Base-by-base conservation (phyloP, 2,888 invertebrate species). In the Drosophila cyrtoloma region DNA sequence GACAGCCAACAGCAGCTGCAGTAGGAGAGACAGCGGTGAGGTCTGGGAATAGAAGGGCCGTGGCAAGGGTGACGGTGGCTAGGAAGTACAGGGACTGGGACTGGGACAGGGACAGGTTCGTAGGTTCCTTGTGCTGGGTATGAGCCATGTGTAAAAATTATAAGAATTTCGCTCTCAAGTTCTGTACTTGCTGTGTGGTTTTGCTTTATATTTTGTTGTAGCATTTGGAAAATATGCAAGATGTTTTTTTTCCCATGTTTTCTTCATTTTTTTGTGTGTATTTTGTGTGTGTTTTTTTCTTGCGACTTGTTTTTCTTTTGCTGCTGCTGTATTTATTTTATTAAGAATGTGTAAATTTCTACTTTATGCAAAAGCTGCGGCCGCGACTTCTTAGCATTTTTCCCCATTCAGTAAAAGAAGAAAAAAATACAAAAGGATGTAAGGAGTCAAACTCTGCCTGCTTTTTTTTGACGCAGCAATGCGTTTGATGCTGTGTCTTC, bases 281-380 rank as follows among this genome's bases (percentile, higher is more conserved):
- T 26, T 65, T 70, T 68, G 28, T 28, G 28, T 39, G 12, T 14
- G 1, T n/a, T 7, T 28, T 55, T 22, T 26, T 57, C 3, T 28
- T 56, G 37, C 60, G 35, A 60, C 59, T 68, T 69, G 66, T 78
- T 74, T 70, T 74, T 42, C 71, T 83, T 79, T 75, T 71, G 75
- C 78, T 53, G 77, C 65, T 68, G 73, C 60, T 87, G 87, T 85
- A 84, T 86, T 89, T 86, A 89, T 86, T 86, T 90, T 65, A 76
- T 84, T 90, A 87, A 89, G 87, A 87, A 87, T 87, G 87, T 87
- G 87, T 90, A 90, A 90, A 87, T 87, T 87, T 90, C 78, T 89
- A 81, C 87, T 87, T 87, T 90, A 90, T 87, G 86, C 83, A 74
- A 85, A 74, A 72, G 71, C 86, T 74, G 90, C 72, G 89, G 88